phyloP scores from a whole-genome alignment of 2,797 vertebrate species.

The Protonibea diacanthus region DNA sequence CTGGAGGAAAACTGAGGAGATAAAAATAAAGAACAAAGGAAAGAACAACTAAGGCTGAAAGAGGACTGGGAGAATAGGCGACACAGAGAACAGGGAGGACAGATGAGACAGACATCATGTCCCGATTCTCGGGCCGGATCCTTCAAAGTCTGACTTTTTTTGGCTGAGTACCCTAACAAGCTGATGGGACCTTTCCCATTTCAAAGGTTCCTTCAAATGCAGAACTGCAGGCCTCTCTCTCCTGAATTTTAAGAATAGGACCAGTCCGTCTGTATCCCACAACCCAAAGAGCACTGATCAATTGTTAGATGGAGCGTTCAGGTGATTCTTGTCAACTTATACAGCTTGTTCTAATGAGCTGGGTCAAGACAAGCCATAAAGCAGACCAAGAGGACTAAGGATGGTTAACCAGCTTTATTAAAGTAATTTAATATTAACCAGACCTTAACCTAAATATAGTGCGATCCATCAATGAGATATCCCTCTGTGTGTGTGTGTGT shows the following conservation, averaged over 20 bases:
- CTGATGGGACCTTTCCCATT: constrained; percentile 10
- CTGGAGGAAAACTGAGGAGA: constrained; percentile 15
- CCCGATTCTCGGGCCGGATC: constrained; percentile 12
- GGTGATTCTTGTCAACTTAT: not conserved
- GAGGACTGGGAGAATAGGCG: not conserved
- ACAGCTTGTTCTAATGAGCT: not conserved
- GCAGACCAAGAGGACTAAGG: no score
- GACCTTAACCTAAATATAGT: not conserved
- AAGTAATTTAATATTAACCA: not conserved
- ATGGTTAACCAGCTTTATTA: not conserved
- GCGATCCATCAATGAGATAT: not conserved
- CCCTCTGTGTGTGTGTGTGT: no score
- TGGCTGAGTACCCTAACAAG: constrained; percentile 10
- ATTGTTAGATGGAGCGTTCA: not conserved
- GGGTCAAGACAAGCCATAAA: not conserved
- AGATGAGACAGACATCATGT: constrained; percentile 22
- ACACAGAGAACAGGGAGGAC: constrained; percentile 3
- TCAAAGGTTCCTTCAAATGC: not conserved
- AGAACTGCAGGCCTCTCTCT: not conserved
- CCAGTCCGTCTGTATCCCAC: not conserved
- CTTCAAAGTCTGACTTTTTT: constrained; percentile 7
- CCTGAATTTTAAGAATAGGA: not conserved
- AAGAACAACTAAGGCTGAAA: constrained; percentile 20
- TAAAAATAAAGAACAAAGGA: constrained; percentile 35
- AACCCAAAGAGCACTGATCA: not conserved